phyloP scores from a whole-genome alignment of 2,113 vertebrate genomes.

The Capreolus pygargus region DNA sequence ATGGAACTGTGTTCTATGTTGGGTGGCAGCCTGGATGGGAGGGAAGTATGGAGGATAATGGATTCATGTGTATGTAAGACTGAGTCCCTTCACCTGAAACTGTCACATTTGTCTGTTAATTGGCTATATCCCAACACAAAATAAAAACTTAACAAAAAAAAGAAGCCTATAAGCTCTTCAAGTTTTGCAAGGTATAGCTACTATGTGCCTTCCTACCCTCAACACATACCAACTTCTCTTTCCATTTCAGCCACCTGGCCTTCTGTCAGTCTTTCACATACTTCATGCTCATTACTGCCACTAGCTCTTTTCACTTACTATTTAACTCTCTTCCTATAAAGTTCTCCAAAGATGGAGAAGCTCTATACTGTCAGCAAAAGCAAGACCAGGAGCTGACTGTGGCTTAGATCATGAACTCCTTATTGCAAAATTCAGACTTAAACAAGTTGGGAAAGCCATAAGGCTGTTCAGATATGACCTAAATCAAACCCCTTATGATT shows the following conservation, averaged over 20 bases:
- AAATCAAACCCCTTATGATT: neutral
- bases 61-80: neutral
- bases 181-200: neutral
- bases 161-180: neutral
- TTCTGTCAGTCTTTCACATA: neutral
- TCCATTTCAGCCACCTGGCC: neutral
- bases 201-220: neutral
- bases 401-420: neutral
- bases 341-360: neutral
- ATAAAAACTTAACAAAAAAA: neutral
- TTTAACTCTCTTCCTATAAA: neutral
- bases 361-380: neutral
- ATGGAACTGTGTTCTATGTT: neutral
- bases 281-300: neutral
- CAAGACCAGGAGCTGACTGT: neutral
- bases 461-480: neutral
- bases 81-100: neutral
- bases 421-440: neutral
- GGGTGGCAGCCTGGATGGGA: neutral
- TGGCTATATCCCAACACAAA: neutral
- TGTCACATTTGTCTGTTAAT: neutral
- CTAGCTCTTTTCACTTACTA: neutral
- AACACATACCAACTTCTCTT: neutral
- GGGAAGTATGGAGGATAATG: neutral
- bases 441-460: neutral